Evolutionary conservation across 2,113 vertebrate genomes (phyloP), one percentile per base, ranked within the genome.

Genomic region (Platysternon megacephalum): DNA sequence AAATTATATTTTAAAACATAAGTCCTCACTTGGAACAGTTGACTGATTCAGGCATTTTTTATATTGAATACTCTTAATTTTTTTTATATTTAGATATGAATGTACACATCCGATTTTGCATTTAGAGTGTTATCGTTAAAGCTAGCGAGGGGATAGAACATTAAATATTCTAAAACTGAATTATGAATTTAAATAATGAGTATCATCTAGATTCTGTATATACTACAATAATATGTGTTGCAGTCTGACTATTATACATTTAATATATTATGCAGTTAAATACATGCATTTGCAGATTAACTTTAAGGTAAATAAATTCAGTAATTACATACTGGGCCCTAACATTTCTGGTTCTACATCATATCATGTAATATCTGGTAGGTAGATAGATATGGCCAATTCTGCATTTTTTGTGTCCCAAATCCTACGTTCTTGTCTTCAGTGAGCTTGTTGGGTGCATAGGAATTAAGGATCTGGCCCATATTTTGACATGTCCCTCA

Each of bases 1-100:
- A 95, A 92, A 94, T 80, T 82, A 76, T 76, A 68, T 87, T 92
- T 96, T 83, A 87, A 94, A 96, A 76, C 79, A 61, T 81, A 91
- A 97, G 29, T 87, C 68, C 94, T 0, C 85, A 19, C 84, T 94
- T 87, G 39, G 19, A 95, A 7, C 19, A 88, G 82, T 85, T 94
- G 80, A 82, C 79, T 26, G 51, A 72, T 87, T 90, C 29, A 93
- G 61, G 4, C 9, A 6, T 86, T 94, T 88, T 95, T 81, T 80
- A 35, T 35, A 44, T 2, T 61, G 42, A 93, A 52, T 65, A 55
- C 29, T 84, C 28, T 88, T 53, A 44, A 44, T 91, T 84, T 87
- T 84, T 82, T 81, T 74, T 91, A 4, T 19, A 51, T 92, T 91
- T 61, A 82, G 79, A 90, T 95, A 68, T 28, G 87, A 26, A 79